These are phyloP conservation scores for Hyposoter didymator DNA, from an alignment of 2,888 invertebrate genomes.

Conservation along the genomic window DNA sequence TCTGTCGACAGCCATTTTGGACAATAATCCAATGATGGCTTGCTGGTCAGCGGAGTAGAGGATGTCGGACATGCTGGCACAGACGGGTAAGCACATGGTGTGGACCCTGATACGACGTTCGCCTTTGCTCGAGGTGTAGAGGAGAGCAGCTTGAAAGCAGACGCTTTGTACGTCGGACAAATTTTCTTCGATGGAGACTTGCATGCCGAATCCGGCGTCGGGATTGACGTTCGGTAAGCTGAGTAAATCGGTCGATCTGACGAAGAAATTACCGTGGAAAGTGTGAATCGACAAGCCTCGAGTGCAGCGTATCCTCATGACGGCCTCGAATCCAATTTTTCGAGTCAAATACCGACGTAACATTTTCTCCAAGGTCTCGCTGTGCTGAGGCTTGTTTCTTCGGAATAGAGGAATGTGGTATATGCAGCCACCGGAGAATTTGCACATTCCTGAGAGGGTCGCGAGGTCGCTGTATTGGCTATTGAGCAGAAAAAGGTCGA, in stretches of 20 bases:
- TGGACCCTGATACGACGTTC: constrained; percentile 99
- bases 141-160: constrained; percentile 98
- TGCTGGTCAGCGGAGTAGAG: constrained; percentile 96
- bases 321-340: constrained; percentile 99
- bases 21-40: constrained; percentile 95
- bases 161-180: constrained; percentile 94
- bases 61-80: constrained; percentile 93
- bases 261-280: constrained; percentile 99
- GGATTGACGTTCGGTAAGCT: constrained; percentile 99
- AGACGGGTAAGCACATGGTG: constrained; percentile 97
- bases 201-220: constrained; percentile 99
- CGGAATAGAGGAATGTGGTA: constrained; percentile 96
- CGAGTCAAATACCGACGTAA: constrained; percentile 96
- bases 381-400: constrained; percentile 88
- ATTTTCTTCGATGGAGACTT: constrained; percentile 97
- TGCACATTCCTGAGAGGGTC: constrained; percentile 96
- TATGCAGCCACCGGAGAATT: constrained; percentile 97
- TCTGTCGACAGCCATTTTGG: constrained; percentile 99
- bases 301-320: constrained; percentile 98
- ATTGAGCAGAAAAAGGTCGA: constrained; percentile 97
- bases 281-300: constrained; percentile 97
- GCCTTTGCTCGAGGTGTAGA: constrained; percentile 98
- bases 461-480: constrained; percentile 97
- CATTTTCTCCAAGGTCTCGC: constrained; percentile 90
- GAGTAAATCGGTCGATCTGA: constrained; percentile 97